phyloP scores from a whole-genome alignment of 2,113 vertebrate species.

The Forbesichthys papilliferus region DNA sequence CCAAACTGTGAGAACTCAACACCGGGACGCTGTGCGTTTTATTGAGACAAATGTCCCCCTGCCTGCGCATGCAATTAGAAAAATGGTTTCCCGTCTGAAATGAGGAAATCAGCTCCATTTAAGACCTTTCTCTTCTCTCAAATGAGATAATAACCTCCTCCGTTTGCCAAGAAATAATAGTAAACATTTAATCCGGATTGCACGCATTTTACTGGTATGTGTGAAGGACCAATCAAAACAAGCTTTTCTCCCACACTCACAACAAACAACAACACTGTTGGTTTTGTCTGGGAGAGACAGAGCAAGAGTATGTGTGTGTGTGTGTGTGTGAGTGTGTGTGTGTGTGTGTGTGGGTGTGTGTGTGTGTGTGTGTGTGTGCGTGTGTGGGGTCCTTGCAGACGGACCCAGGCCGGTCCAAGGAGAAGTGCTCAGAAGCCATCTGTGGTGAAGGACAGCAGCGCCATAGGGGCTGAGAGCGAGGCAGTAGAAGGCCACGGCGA shows the following conservation, averaged over 20 bases:
- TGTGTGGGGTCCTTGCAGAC: constrained; percentile 31
- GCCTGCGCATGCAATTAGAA: constrained; percentile 69
- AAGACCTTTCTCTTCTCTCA: constrained; percentile 28
- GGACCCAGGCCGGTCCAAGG: constrained; percentile 43
- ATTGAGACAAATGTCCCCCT: constrained; percentile 76
- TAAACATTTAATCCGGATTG: constrained; percentile 40
- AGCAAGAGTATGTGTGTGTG: constrained; percentile 3
- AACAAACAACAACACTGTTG: constrained; percentile 31
- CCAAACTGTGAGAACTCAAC: constrained; percentile 68
- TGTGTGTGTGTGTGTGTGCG: constrained; percentile 14
- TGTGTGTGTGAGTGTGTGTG: constrained; percentile 3
- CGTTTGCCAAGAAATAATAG: constrained; percentile 43
- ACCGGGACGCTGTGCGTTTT: constrained; percentile 67
- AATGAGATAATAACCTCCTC: constrained; percentile 50
- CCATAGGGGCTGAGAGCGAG: constrained; percentile 36
- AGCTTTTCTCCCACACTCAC: constrained; percentile 35
- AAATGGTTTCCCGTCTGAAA: constrained; percentile 54
- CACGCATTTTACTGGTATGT: constrained; percentile 36
- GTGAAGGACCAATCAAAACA: constrained; percentile 43
- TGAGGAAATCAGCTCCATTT: constrained; percentile 50
- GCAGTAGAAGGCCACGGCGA: constrained; percentile 23
- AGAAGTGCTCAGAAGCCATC: constrained; percentile 38
- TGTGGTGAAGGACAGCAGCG: constrained; percentile 13
- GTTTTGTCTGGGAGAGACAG: background rate
- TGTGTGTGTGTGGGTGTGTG: constrained; percentile 10